Conservation (phyloP, 2,888 invertebrate species). For the Idaea aversata region DNA sequence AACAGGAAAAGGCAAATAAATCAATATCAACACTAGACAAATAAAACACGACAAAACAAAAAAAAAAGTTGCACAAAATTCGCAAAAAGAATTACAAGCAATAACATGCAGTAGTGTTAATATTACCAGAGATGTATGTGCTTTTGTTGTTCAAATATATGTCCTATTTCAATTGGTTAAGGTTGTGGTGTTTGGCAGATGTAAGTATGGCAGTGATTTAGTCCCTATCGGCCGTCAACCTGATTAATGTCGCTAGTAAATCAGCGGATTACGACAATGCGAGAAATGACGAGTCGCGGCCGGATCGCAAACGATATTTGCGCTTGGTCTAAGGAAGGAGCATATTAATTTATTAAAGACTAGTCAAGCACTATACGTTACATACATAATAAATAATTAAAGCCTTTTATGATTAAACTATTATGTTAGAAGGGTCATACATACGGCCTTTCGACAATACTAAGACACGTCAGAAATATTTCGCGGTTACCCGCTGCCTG, state of each 20-base stretch:
- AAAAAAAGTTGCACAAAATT: constrained; percentile 63
- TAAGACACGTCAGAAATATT: no score
- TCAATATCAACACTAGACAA: constrained; percentile 67
- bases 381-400: neutral
- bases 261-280: constrained; percentile 81
- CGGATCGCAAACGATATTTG: constrained; percentile 66
- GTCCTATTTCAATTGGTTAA: constrained; percentile 42
- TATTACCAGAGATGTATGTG: constrained; percentile 43
- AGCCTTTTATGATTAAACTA: no score
- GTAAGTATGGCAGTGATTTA: constrained; percentile 69
- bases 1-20: constrained; percentile 70
- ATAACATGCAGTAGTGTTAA: constrained; percentile 77
- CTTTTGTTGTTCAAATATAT: constrained; percentile 32
- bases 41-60: constrained; percentile 65
- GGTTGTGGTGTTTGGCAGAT: constrained; percentile 46
- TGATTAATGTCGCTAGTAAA: constrained; percentile 80
- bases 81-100: constrained; percentile 78
- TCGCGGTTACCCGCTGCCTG: no score
- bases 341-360: constrained; percentile 13
- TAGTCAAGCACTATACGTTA: neutral
- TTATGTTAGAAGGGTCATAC: no score
- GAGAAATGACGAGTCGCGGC: constrained; percentile 80
- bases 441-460: no score
- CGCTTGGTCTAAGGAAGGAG: constrained; percentile 33
- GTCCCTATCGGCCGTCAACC: constrained; percentile 80